These are phyloP conservation scores for Amblyjoppa proteus DNA, from an alignment of 2,888 invertebrate genomes.

Conservation along the genomic window DNA sequence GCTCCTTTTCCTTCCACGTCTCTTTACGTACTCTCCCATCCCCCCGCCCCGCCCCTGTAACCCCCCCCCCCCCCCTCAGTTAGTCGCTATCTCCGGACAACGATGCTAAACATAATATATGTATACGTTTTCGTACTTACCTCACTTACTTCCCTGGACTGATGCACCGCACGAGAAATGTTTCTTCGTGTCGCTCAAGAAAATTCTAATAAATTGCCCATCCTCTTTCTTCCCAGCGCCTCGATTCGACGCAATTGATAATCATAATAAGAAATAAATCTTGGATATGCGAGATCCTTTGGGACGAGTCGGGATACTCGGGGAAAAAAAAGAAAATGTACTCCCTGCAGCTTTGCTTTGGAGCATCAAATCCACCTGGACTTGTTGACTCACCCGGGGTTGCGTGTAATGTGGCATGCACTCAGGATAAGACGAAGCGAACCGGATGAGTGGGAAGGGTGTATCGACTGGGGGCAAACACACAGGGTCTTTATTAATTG, in stretches of 20 bases:
- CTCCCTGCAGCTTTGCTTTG: background rate
- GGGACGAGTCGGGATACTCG: background rate
- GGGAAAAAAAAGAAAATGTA: background rate
- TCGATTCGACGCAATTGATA: conserved; percentile 20
- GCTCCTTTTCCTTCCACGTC: conserved; percentile 47
- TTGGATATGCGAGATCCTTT: background rate
- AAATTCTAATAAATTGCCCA: conserved; percentile 58
- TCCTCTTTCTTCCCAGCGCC: background rate
- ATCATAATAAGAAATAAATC: conserved; percentile 36
- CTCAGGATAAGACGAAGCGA: conserved; percentile 79
- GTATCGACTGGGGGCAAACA: conserved; percentile 76
- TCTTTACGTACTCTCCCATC: conserved; percentile 35
- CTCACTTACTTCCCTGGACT: conserved; percentile 43
- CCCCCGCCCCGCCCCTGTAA: conserved; percentile 10
- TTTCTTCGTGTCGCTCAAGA: conserved; percentile 46
- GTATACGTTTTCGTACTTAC: conserved; percentile 49
- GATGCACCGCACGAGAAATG: conserved; percentile 51
- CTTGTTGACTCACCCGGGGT: conserved; percentile 23
- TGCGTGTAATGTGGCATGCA: conserved; percentile 46
- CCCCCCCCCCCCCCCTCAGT: background rate
- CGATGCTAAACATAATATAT: conserved; percentile 66
- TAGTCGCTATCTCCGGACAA: conserved; percentile 60
- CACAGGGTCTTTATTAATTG: conserved; percentile 82
- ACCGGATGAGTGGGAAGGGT: conserved; percentile 40
- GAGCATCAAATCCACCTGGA: conserved; percentile 20